A percentile compares a stretch with the other conserved stretches of the same genome.
phyloP scores from a whole-genome alignment of 2,113 vertebrate species.

The Cyprinodon variegatus region DNA sequence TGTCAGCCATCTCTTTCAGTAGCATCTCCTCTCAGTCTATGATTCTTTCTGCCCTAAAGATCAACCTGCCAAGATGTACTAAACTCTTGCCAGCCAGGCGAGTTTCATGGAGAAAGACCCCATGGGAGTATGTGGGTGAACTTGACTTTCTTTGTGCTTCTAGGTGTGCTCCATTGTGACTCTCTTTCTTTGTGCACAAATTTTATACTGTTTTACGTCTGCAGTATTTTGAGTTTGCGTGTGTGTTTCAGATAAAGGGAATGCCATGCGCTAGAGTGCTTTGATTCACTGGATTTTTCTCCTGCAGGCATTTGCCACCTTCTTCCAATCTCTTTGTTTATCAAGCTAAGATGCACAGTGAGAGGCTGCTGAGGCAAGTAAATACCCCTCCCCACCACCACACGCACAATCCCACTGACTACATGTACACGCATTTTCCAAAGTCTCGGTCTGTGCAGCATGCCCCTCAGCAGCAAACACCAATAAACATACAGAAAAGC shows the following conservation, averaged over 20 bases:
- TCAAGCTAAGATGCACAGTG: conserved; percentile 58
- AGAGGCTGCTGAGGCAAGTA: conserved; percentile 68
- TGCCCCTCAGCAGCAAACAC: conserved; percentile 33
- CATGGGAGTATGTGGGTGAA: conserved; percentile 9
- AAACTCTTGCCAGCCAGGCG: conserved; percentile 66
- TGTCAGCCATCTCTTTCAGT: conserved; percentile 35
- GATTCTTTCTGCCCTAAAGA: conserved; percentile 40
- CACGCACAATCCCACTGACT: neutral
- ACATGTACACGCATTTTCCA: conserved; percentile 4
- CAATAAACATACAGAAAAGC: conserved; percentile 42
- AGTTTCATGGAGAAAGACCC: conserved; percentile 66
- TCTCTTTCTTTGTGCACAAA: neutral
- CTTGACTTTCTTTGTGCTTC: conserved; percentile 3
- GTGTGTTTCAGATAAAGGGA: conserved; percentile 21
- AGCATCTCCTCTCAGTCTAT: conserved; percentile 30
- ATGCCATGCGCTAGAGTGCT: conserved; percentile 34
- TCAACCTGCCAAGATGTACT: conserved; percentile 51
- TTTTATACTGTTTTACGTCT: conserved; percentile 25
- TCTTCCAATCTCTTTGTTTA: conserved; percentile 70
- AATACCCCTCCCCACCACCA: conserved; percentile 46
- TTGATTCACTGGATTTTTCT: conserved; percentile 68
- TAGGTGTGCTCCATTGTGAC: conserved; percentile 6
- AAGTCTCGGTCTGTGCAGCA: conserved; percentile 20
- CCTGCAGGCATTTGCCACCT: conserved; percentile 69
- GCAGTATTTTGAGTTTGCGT: conserved; percentile 10